Base-by-base conservation (phyloP, 1,140 invertebrate genomes). In the Saccostrea cuccullata region DNA sequence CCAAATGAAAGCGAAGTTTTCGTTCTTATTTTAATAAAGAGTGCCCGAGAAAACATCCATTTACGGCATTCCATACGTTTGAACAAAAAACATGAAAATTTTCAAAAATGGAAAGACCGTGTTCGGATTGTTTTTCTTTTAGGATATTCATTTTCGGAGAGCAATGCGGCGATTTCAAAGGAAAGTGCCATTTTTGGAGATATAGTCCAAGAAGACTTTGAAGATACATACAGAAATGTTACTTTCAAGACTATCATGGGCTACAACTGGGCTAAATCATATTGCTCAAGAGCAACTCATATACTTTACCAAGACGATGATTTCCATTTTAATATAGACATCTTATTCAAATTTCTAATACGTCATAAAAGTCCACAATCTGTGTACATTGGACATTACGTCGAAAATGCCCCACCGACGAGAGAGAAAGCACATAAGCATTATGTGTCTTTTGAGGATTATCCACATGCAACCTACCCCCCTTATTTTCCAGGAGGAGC, bases 201-300 rank as follows among this genome's bases (percentile, higher is more conserved):
- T 93, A 95, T 98, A 87, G 96, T 98, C 47, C 97, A 97, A 95
- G 97, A 97, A 20, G 96, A 96, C 91, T 98, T 98, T 94, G 88
- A 95, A 17, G 97, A 98, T 94, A 95, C 96, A 58, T 98, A 98
- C 92, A 95, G 96, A 87, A 98, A 98, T 94, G 96, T 98, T 94
- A 98, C 97, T 1, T 97, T 97, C 91, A 98, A 98, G 94, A 97
- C 98, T 93, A 96, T 97, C 6, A 97, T 97, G 96, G 96, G 96
- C 3, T 96, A 98, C 30, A 97, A 97, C 93, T 98, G 97, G 96
- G 96, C 96, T 73, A 95, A 96, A 8, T 96, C 97, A 93, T 96
- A 96, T 94, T 96, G 95, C 93, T 90, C 86, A 0, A 17, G n/a
- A 3, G 90, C 87, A 0, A 64, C 83, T 82, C 89, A 86, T 40